Conservation (phyloP, 2,113 vertebrate species). For the Eretmochelys imbricata region DNA sequence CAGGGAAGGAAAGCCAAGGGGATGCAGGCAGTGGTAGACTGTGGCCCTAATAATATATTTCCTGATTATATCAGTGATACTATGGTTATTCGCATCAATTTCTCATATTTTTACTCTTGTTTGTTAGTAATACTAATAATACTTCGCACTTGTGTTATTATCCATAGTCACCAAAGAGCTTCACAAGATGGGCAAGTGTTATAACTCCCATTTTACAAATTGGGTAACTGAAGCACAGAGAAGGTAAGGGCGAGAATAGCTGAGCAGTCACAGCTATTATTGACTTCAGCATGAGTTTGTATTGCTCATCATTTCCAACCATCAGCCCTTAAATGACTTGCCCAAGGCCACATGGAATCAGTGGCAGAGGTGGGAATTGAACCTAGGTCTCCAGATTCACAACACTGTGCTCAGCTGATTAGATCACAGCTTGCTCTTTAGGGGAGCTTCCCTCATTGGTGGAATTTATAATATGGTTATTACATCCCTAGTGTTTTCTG, state of each 20-base stretch:
- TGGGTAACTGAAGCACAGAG: too few species aligned
- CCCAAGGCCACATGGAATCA: not conserved
- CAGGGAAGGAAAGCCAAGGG: not conserved
- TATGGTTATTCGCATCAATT: not conserved
- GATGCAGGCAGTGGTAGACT: not conserved
- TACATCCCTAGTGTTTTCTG: not conserved
- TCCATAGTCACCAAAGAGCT: too few species aligned
- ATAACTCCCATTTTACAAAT: too few species aligned
- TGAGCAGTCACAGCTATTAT: too few species aligned
- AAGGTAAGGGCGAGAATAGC: too few species aligned
- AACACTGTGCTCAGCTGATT: not conserved
- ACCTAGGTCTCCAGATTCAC: not conserved
- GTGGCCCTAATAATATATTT: not conserved
- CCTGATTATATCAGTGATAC: not conserved
- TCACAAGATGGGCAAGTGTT: too few species aligned
- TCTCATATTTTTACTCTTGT: not conserved
- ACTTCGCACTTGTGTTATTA: not conserved
- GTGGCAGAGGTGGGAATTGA: not conserved
- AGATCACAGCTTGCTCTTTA: constrained; percentile 68
- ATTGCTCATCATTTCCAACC: too few species aligned
- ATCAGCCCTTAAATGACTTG: too few species aligned
- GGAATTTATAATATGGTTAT: accelerated
- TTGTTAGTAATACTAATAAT: not conserved
- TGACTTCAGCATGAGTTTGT: too few species aligned
- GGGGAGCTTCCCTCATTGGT: constrained; percentile 21